Evolutionary conservation across 1,140 invertebrate genomes (phyloP).

Genomic region (Neodiprion lecontei): DNA sequence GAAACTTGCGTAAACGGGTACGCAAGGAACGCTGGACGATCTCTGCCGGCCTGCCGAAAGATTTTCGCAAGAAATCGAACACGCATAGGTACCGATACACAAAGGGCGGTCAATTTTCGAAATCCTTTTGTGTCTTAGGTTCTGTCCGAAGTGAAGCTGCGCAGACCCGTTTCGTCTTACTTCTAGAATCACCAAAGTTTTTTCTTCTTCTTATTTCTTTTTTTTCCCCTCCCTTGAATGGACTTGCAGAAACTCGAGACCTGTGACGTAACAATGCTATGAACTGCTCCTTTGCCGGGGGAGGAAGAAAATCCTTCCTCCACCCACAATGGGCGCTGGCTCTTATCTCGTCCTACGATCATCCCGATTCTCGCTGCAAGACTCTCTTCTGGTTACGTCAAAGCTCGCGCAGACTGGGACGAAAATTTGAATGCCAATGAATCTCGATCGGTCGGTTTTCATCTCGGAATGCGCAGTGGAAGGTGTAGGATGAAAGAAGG

Average conservation of each 20-base stretch:
- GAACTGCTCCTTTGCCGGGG: conserved; percentile 47
- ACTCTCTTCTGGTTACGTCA: not conserved
- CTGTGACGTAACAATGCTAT: conserved; percentile 52
- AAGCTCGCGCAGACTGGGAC: not conserved
- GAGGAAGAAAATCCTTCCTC: conserved; percentile 44
- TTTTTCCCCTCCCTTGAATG: conserved; percentile 15
- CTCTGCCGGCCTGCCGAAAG: not conserved
- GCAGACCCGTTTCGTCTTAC: conserved; percentile 54
- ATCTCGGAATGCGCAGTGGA: no score
- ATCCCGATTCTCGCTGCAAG: not conserved
- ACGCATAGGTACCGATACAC: not conserved
- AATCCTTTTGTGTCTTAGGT: conserved; percentile 5
- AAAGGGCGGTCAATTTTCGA: conserved; percentile 4
- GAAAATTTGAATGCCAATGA: not conserved
- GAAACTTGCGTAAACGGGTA: not conserved
- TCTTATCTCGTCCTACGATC: not conserved
- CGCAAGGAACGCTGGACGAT: not conserved
- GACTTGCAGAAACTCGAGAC: conserved; percentile 52
- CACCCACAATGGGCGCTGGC: conserved; percentile 45
- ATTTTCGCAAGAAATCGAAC: conserved; percentile 7
- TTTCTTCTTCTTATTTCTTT: not conserved
- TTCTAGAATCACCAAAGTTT: conserved; percentile 35
- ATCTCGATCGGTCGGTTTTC: conserved; percentile 29
- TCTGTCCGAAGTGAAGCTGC: not conserved
- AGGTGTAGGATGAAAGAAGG: no score